These are phyloP conservation scores for Calyptomena viridis DNA, from an alignment of 2,113 vertebrate genomes.

Conservation along the genomic window DNA sequence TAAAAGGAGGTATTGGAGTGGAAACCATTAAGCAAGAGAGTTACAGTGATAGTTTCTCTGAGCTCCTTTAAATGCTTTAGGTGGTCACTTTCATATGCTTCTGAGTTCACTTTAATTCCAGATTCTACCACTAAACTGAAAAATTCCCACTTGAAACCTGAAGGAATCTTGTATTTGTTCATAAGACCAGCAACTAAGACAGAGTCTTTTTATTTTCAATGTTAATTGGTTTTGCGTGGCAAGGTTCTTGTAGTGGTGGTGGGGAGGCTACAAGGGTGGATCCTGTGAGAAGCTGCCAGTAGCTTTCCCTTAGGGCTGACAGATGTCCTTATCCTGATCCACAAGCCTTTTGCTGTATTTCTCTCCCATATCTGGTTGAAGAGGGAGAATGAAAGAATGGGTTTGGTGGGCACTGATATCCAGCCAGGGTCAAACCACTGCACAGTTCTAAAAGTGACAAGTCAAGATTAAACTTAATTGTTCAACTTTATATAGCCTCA, in stretches of 20 bases:
- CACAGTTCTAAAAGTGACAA: neutral
- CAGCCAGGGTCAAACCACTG: neutral
- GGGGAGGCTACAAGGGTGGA: neutral
- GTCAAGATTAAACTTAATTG: fast-evolving
- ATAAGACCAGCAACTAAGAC: neutral
- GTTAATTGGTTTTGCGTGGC: neutral
- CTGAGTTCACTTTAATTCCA: neutral
- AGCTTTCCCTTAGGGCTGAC: neutral
- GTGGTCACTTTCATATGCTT: neutral
- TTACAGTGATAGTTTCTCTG: neutral
- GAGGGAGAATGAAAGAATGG: neutral
- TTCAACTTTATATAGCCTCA: neutral
- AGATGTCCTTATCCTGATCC: neutral
- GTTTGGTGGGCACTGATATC: neutral
- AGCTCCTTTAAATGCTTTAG: neutral
- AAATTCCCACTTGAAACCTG: neutral
- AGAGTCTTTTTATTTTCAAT: neutral
- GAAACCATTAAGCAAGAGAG: neutral
- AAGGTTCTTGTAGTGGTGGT: neutral
- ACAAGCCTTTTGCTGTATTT: neutral
- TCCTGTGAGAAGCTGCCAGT: neutral
- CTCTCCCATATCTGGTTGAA: neutral
- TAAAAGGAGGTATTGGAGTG: neutral
- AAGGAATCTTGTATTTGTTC: neutral
- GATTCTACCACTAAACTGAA: neutral